Percentiles rank a stretch among this genome's conserved stretches.
Conservation (phyloP, 2,888 invertebrate species). For the Cheilosia impressa region DNA sequence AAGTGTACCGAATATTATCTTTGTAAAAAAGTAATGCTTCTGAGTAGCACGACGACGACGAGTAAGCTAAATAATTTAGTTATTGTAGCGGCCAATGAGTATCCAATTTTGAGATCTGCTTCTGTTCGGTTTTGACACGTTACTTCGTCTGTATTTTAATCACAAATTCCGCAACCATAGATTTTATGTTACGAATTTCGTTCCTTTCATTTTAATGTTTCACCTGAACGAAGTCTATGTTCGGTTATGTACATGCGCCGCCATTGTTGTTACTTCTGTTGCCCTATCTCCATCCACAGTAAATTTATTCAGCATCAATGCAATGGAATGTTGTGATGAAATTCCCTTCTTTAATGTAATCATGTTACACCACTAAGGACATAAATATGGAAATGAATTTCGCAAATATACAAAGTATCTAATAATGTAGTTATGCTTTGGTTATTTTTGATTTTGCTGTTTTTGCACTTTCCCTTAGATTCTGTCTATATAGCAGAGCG, state of each 20-base stretch:
- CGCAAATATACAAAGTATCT: slow-evolving; percentile 72
- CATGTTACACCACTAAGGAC: slow-evolving; percentile 61
- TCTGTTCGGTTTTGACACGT: slow-evolving; percentile 49
- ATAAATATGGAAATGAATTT: slow-evolving; percentile 73
- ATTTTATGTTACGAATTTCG: slow-evolving; percentile 28
- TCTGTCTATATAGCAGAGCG: not conserved
- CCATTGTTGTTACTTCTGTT: slow-evolving; percentile 39
- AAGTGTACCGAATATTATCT: no score
- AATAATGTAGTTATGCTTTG: slow-evolving; percentile 64
- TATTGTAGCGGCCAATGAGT: slow-evolving; percentile 1
- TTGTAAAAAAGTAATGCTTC: no score
- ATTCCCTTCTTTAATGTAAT: slow-evolving; percentile 63
- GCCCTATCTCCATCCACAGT: slow-evolving; percentile 29
- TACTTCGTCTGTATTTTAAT: slow-evolving; percentile 54
- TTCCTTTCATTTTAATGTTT: slow-evolving; percentile 56
- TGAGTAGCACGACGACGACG: no score
- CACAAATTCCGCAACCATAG: slow-evolving; percentile 67
- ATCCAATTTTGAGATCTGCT: slow-evolving; percentile 49
- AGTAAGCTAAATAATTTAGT: no score
- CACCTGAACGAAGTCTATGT: slow-evolving; percentile 57
- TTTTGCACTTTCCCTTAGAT: not conserved
- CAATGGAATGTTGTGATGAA: slow-evolving; percentile 70
- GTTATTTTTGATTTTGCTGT: slow-evolving; percentile 26
- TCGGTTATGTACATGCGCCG: slow-evolving; percentile 6
- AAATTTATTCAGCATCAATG: slow-evolving; percentile 68